Conservation (phyloP, 2,113 vertebrate species). For the Bujurquina vittata region DNA sequence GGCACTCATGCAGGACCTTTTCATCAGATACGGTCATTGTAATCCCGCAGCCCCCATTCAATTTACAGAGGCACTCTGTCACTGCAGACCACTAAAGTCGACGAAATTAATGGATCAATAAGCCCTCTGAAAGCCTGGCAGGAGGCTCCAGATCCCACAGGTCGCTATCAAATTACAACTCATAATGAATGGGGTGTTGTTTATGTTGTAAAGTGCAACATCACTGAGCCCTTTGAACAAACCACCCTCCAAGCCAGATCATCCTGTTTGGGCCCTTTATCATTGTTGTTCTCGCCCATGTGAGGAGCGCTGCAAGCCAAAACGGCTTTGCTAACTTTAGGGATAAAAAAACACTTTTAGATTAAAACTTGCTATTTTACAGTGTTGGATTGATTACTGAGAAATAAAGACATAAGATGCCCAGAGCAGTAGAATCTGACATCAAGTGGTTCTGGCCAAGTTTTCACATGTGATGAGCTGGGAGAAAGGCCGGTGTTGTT, state of each 20-base stretch:
- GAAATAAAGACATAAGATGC: not conserved
- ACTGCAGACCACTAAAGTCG: conserved; percentile 77
- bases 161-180: conserved; percentile 79
- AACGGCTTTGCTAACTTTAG: not conserved
- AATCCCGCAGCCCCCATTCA: conserved; percentile 76
- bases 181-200: conserved; percentile 88
- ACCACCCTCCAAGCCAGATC: conserved; percentile 66
- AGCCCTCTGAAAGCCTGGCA: conserved; percentile 73
- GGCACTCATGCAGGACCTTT: conserved; percentile 62
- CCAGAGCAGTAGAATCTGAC: not conserved
- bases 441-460: not conserved
- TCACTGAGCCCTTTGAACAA: conserved; percentile 77
- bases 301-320: not conserved
- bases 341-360: no score
- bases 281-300: not conserved
- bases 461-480: not conserved
- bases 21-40: conserved; percentile 73
- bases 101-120: conserved; percentile 84
- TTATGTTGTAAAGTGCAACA: conserved; percentile 83
- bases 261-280: not conserved
- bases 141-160: conserved; percentile 73
- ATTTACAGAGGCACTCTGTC: conserved; percentile 77
- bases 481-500: not conserved
- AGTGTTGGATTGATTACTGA: not conserved
- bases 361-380: not conserved